Percentiles rank a stretch among this genome's conserved stretches.
phyloP scores from a whole-genome alignment of 1,140 invertebrate genomes.

The Trichoplusia ni region DNA sequence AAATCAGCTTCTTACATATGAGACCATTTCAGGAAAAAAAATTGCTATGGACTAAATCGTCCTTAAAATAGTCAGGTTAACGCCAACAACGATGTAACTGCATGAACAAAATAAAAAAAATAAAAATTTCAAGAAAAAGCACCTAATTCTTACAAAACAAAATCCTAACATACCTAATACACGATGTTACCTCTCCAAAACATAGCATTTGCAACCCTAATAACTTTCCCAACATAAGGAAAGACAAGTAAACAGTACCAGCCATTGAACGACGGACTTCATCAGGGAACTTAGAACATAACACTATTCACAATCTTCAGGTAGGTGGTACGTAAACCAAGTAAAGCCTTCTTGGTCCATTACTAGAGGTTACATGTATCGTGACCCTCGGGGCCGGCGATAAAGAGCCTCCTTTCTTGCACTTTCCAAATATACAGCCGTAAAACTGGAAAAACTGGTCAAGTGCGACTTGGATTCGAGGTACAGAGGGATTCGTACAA shows the following conservation, averaged over 20 bases:
- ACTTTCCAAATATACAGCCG: conserved; percentile 17
- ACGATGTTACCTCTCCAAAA: neutral
- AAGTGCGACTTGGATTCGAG: no score
- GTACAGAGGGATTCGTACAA: no score
- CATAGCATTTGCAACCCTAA: conserved; percentile 5
- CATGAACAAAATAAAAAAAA: no score
- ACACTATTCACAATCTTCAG: conserved; percentile 22
- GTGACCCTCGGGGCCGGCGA: neutral
- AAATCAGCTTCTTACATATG: no score
- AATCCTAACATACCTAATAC: no score
- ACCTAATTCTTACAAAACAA: no score
- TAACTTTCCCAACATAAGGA: conserved; percentile 19
- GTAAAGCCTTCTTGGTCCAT: conserved; percentile 5
- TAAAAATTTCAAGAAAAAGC: no score
- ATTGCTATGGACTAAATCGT: no score
- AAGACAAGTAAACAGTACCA: neutral
- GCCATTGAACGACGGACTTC: conserved; percentile 16
- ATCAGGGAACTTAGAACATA: conserved; percentile 5
- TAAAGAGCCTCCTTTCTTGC: conserved; percentile 14
- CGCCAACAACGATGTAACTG: no score
- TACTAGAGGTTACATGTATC: conserved; percentile 1
- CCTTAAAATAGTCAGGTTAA: no score
- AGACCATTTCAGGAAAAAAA: no score
- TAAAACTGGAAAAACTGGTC: conserved; percentile 22
- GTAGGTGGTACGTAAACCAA: conserved; percentile 10